Evolutionary conservation across 2,888 invertebrate species (phyloP), one percentile per base, ranked within the genome.

Genomic region (Prenolepis imparis): DNA sequence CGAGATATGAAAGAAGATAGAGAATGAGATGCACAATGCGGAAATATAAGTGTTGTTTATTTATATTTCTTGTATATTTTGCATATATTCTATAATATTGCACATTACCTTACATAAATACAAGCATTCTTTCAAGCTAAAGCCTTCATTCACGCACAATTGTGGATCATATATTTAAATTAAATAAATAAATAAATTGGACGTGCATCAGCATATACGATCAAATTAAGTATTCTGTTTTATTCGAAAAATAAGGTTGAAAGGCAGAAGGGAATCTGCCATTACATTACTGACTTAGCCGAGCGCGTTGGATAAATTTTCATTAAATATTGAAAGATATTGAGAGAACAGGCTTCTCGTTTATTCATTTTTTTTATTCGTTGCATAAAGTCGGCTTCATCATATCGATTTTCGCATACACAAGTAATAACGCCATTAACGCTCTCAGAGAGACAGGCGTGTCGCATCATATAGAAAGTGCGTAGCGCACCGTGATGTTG

Each of bases 31-130:
- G 28, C n/a, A 21, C 32, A 36, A 15, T 55, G 39, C n/a, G 6
- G 55, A 57, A 67, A 66, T 52, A 39, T 66, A 64, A 39, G 41
- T 67, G 41, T 77, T 67, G 32, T 57, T 67, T 67, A 41, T 41
- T 64, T 64, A 52, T 36, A n/a, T 66, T 57, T 11, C 41, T 67
- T 67, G 15, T 21, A 28, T n/a, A 6, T 9, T 52, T 55, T 57
- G 66, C 39, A 1, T n/a, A 55, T 28, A 77, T 41, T 55, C 9
- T 11, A 15, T n/a, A 18, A 4, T 41, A n/a, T 28, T 55, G 41
- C 1, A 32, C 28, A 59, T 28, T 28, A 41, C 4, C 41, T 59
- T 59, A 28, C n/a, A 28, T n/a, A 57, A 77, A 77, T 67, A 41
- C 21, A 28, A 55, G 21, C 55, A n/a, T 55, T 57, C 15, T 15